phyloP scores from a whole-genome alignment of 2,888 invertebrate genomes.

The Ectobius pallidus region DNA sequence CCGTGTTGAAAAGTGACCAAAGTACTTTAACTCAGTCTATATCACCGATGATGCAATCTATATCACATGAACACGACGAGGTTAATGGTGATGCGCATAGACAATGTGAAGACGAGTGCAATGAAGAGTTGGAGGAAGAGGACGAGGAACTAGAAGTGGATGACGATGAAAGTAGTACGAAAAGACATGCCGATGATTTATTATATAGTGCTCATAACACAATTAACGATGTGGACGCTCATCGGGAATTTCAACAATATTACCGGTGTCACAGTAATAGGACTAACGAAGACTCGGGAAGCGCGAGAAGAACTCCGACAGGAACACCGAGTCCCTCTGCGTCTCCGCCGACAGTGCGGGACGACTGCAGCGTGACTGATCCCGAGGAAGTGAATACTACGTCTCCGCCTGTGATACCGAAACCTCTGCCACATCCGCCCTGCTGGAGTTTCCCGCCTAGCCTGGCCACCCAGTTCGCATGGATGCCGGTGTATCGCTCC shows the following conservation, averaged over 20 bases:
- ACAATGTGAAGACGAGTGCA: conserved; percentile 41
- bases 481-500: conserved; percentile 62
- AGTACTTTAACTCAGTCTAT: neutral
- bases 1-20: neutral
- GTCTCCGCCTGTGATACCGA: conserved; percentile 10
- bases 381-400: neutral
- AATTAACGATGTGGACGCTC: no score
- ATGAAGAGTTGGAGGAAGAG: conserved; percentile 59
- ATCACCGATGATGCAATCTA: neutral
- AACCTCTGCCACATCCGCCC: conserved; percentile 58
- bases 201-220: no score
- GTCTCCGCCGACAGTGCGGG: neutral
- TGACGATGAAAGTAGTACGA: conserved; percentile 50
- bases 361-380: neutral
- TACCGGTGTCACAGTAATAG: neutral
- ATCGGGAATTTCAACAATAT: neutral
- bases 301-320: conserved; percentile 57
- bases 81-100: neutral
- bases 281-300: conserved; percentile 45
- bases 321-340: conserved; percentile 53
- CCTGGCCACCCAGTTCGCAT: conserved; percentile 67
- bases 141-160: conserved; percentile 62
- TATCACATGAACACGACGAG: neutral
- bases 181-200: neutral
- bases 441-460: conserved; percentile 50